Evolutionary conservation across 2,113 vertebrate genomes (phyloP).

Genomic region (Dolichotis patagonum): DNA sequence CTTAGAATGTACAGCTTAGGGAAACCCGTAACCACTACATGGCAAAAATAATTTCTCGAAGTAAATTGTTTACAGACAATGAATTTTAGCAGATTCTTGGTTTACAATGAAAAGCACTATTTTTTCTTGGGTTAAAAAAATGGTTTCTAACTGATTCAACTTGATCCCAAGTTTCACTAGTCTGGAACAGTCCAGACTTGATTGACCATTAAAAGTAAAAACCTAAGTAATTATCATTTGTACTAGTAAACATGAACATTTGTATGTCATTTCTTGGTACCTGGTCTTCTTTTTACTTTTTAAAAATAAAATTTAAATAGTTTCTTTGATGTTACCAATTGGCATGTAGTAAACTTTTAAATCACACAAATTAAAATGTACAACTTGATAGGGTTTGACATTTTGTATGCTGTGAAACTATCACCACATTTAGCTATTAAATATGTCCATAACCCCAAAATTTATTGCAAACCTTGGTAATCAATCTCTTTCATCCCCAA

Average conservation of each 20-base stretch:
- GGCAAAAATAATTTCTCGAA: slow-evolving; percentile 41
- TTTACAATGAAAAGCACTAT: not conserved
- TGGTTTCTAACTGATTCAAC: not conserved
- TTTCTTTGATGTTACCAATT: not conserved
- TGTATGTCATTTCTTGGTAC: not conserved
- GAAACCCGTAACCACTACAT: not conserved
- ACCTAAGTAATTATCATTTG: not conserved
- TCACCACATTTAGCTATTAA: not conserved
- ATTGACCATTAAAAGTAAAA: not conserved
- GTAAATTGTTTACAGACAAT: slow-evolving; percentile 33
- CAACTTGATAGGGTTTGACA: not conserved
- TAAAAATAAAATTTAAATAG: not conserved
- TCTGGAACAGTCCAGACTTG: not conserved
- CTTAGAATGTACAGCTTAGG: not conserved
- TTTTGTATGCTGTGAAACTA: not conserved
- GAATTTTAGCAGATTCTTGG: not conserved
- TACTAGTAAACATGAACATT: not conserved
- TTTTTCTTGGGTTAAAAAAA: not conserved
- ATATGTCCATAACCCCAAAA: not conserved
- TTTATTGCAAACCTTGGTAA: not conserved
- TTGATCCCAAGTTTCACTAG: slow-evolving; percentile 7
- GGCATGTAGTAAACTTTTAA: not conserved
- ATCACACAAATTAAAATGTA: not conserved
- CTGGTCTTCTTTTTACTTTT: not conserved
- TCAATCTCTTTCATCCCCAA: not conserved